These are phyloP conservation scores for Macrophya alboannulata DNA, from an alignment of 2,888 invertebrate genomes.

Conservation along the genomic window DNA sequence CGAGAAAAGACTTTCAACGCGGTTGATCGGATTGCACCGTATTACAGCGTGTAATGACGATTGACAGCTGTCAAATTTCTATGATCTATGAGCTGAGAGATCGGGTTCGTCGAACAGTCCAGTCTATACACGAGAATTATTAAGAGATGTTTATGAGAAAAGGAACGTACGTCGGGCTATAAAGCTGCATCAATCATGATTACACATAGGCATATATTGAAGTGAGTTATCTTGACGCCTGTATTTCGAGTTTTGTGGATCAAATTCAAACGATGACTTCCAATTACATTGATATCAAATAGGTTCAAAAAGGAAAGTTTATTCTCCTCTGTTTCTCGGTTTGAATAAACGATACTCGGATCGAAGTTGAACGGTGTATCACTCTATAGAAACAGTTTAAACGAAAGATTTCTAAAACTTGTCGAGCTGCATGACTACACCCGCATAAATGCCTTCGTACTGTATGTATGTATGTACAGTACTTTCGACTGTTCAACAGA, in stretches of 20 bases:
- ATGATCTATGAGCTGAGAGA: slow-evolving; percentile 40
- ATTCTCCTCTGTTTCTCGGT: slow-evolving; percentile 16
- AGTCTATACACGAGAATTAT: not conserved
- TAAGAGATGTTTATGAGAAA: not conserved
- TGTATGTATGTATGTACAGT: not conserved
- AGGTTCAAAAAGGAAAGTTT: slow-evolving; percentile 6
- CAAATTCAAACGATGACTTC: not conserved
- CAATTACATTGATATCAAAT: not conserved
- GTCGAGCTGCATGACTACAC: not conserved
- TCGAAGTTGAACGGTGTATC: not conserved
- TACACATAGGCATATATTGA: not conserved
- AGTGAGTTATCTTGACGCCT: not conserved
- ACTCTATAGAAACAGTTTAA: not conserved
- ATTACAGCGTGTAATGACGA: slow-evolving; percentile 3
- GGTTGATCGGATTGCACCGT: not conserved
- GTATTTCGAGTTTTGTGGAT: not conserved
- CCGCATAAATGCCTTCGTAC: not conserved
- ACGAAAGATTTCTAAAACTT: not conserved
- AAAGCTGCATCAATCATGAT: slow-evolving; percentile 45
- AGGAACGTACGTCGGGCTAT: not conserved
- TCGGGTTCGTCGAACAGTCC: slow-evolving; percentile 10
- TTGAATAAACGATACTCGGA: not conserved
- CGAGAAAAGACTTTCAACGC: not conserved
- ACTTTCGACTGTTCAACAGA: not conserved
- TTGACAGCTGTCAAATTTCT: slow-evolving; percentile 20